Base-by-base conservation (phyloP, 2,113 vertebrate genomes). In the Dipodomys spectabilis region DNA sequence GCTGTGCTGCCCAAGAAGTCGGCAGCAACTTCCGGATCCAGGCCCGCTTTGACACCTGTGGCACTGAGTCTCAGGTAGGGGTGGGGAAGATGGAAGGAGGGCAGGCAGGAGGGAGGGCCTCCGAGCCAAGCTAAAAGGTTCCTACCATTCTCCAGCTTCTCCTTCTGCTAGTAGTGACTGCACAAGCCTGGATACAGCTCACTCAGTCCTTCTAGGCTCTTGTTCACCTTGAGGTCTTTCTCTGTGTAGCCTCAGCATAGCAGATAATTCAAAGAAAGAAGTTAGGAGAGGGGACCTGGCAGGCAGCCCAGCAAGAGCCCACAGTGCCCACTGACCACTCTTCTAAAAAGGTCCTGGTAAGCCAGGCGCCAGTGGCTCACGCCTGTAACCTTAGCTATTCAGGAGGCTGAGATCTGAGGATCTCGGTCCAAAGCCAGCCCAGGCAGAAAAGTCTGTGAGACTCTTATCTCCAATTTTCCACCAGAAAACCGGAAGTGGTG, bases 11-110 rank as follows among this genome's bases (percentile, higher is more conserved):
- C 22, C 99, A 99, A 96, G 95, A 99, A 92, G 98, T 98, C 0
- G 97, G 99, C 30, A 96, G 98, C 73, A 98, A 95, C 77, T 99
- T 99, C 88, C 99, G 98, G 97, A 99, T 99, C 96, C 98, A 99
- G 44, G 99, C 99, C 74, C 98, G 99, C 80, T 99, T 99, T 1
- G 99, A 99, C 88, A 99, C 99, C 96, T 99, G 99, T 0, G 98
- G 99, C 35, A 99, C 99, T 0, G 98, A 99, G 68, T 98, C 98
- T 91, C 99, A 99, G 99, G 99, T 99, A 98, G 97, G 95, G 2
- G 32, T 1, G 32, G 16, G 71, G 32, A 0, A 6, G 57, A 53
- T 12, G 8, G 35, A 32, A 28, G 39, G 57, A 23, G 19, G 25
- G 19, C 53, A 67, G 74, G 73, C 81, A n/a, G 3, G 2, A 60